A percentile compares a stretch with the other conserved stretches of the same genome.
Evolutionary conservation across 1,140 invertebrate species (phyloP).

Genomic region (Mizuhopecten yessoensis): DNA sequence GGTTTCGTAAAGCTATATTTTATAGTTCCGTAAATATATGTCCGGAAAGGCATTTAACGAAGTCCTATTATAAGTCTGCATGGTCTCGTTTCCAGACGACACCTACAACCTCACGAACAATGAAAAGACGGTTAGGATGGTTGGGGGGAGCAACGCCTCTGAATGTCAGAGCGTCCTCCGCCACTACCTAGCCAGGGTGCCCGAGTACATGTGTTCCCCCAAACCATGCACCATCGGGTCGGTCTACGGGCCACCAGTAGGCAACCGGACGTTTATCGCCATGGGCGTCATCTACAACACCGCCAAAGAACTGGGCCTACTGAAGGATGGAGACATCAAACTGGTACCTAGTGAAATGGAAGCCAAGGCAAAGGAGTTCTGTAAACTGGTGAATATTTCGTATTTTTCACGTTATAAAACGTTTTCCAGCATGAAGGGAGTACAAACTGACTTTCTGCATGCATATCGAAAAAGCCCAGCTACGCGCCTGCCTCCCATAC

Average conservation of each 20-base stretch:
- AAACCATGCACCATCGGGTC: slow-evolving; percentile 58
- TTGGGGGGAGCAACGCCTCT: slow-evolving; percentile 29
- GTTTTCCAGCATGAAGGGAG: no score
- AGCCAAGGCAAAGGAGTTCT: slow-evolving; percentile 10
- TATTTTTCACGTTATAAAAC: no score
- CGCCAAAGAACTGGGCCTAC: slow-evolving; percentile 46
- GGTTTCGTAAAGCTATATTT: no score
- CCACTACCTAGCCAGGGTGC: slow-evolving; percentile 44
- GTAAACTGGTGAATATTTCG: slow-evolving; percentile 48
- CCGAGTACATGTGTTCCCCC: slow-evolving; percentile 51
- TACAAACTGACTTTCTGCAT: no score
- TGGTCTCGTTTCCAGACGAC: slow-evolving; percentile 43
- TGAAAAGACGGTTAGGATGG: not conserved
- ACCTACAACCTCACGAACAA: not conserved
- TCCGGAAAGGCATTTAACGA: no score
- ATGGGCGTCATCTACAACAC: slow-evolving; percentile 49
- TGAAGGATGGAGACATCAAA: not conserved
- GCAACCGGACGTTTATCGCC: slow-evolving; percentile 49
- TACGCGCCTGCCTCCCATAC: no score
- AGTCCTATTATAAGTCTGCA: no score
- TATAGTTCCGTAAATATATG: no score
- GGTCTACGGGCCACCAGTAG: slow-evolving; percentile 49
- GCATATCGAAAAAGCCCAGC: no score
- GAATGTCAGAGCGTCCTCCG: slow-evolving; percentile 49
- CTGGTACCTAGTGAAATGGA: slow-evolving; percentile 43